Conservation (phyloP, 2,113 vertebrate species). For the Genyomyrus donnyi region DNA sequence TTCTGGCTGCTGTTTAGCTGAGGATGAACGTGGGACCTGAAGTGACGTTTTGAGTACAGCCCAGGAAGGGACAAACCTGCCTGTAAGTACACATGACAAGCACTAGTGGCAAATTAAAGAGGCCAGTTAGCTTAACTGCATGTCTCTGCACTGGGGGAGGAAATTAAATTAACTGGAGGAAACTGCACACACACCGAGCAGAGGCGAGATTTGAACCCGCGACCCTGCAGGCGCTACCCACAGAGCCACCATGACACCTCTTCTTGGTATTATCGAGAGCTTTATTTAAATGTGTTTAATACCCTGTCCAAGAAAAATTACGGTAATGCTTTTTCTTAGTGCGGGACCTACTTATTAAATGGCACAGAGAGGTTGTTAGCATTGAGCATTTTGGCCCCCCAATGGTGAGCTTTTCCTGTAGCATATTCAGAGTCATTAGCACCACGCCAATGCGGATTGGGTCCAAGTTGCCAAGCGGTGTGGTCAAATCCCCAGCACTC, state of each 20-base stretch:
- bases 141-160: background rate
- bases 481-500: constrained; percentile 29
- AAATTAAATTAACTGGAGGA: background rate
- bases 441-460: constrained; percentile 33
- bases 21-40: background rate
- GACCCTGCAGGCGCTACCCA: background rate
- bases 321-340: constrained; percentile 37
- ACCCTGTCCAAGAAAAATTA: constrained; percentile 47
- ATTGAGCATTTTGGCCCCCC: constrained; percentile 32
- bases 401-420: constrained; percentile 42
- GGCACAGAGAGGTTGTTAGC: constrained; percentile 34
- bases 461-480: constrained; percentile 35
- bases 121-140: background rate
- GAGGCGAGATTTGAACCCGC: background rate
- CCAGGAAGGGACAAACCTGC: background rate
- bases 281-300: constrained; percentile 39
- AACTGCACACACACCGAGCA: background rate
- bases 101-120: background rate
- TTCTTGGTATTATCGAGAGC: background rate
- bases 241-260: background rate
- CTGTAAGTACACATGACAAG: background rate
- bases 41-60: background rate
- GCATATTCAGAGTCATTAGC: constrained; percentile 54
- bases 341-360: constrained; percentile 48
- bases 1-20: background rate